Evolutionary conservation across 2,113 vertebrate species (phyloP).

Genomic region (Pungitius pungitius): DNA sequence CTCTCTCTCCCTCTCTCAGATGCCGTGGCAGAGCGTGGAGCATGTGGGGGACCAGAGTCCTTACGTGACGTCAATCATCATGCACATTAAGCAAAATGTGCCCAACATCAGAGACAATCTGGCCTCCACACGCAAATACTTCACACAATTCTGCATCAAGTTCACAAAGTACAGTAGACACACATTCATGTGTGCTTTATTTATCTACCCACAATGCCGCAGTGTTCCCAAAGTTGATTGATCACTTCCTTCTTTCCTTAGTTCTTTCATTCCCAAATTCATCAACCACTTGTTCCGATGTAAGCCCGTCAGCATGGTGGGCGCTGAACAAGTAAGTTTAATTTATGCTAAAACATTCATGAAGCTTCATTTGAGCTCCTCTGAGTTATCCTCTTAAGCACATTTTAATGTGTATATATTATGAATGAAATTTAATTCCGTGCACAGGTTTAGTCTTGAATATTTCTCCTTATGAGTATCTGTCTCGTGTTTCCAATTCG

Average conservation of each 20-base stretch:
- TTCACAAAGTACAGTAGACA: constrained; percentile 90
- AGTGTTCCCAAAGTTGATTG: constrained; percentile 16
- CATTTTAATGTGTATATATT: neutral
- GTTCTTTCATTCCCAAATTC: constrained; percentile 99
- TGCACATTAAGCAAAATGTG: constrained; percentile 98
- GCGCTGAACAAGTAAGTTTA: constrained; percentile 91
- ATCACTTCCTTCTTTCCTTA: constrained; percentile 66
- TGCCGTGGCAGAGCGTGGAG: constrained; percentile 99
- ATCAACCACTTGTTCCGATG: constrained; percentile 99
- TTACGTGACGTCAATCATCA: constrained; percentile 97
- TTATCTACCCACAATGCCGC: neutral
- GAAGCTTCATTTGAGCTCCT: neutral
- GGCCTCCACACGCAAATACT: constrained; percentile 97
- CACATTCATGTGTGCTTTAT: neutral
- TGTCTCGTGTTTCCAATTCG: neutral
- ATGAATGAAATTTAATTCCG: neutral
- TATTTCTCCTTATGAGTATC: neutral
- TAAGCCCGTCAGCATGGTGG: constrained; percentile 99
- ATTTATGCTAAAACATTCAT: neutral
- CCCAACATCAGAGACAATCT: constrained; percentile 97
- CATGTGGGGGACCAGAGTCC: constrained; percentile 99
- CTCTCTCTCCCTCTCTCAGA: constrained; percentile 74
- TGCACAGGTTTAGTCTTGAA: neutral
- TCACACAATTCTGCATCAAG: constrained; percentile 99
- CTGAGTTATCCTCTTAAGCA: neutral